Evolutionary conservation across 2,888 invertebrate species (phyloP).

Genomic region (Tholera decimalis): DNA sequence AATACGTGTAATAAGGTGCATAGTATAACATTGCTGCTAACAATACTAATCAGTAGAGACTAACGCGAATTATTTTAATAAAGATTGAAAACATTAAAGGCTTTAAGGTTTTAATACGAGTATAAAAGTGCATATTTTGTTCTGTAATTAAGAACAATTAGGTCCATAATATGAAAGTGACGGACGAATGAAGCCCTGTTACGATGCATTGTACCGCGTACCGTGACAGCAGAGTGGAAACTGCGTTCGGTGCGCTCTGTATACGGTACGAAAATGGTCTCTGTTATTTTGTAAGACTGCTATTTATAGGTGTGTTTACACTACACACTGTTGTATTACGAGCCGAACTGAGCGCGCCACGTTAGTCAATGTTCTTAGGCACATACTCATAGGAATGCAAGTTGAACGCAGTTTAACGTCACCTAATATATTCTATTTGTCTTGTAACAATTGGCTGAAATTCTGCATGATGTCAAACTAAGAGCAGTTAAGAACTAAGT

Average conservation of each 20-base stretch:
- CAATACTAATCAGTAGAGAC: background rate
- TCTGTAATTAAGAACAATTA: slow-evolving; percentile 42
- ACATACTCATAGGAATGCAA: slow-evolving; percentile 34
- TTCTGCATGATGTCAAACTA: slow-evolving; percentile 18
- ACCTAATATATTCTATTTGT: slow-evolving; percentile 4
- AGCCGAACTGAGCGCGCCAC: slow-evolving; percentile 63
- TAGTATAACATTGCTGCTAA: background rate
- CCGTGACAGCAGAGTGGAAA: slow-evolving; percentile 48
- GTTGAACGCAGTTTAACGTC: slow-evolving; percentile 29
- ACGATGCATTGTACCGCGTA: slow-evolving; percentile 44
- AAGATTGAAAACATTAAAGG: slow-evolving; percentile 1
- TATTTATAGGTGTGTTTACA: slow-evolving; percentile 80
- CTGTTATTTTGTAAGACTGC: slow-evolving; percentile 74
- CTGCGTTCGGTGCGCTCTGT: slow-evolving; percentile 45
- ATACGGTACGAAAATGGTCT: slow-evolving; percentile 67
- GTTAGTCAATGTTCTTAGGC: slow-evolving; percentile 60
- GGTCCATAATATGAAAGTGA: slow-evolving; percentile 41
- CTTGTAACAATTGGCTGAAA: slow-evolving; percentile 6
- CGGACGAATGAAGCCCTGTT: slow-evolving; percentile 46
- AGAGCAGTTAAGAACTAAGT: slow-evolving; percentile 12
- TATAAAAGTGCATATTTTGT: slow-evolving; percentile 20
- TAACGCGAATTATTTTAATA: slow-evolving; percentile 9
- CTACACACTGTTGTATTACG: slow-evolving; percentile 68
- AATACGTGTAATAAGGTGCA: background rate
- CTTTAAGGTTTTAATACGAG: slow-evolving; percentile 1